Evolutionary conservation across 1,140 invertebrate species (phyloP).

Genomic region (Laupala kohalensis): DNA sequence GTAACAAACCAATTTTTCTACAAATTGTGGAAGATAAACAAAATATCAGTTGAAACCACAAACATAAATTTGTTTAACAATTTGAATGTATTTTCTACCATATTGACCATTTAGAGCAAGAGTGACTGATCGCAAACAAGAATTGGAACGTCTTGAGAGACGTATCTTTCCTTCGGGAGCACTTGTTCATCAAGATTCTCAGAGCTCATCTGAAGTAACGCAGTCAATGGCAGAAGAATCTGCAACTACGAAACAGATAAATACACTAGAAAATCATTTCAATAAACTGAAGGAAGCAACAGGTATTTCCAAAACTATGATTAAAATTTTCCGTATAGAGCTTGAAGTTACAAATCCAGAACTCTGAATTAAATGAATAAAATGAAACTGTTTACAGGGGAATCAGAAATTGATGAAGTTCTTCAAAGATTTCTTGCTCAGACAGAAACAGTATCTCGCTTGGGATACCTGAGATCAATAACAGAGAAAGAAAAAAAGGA

Average conservation of each 20-base stretch:
- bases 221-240: constrained; percentile 11
- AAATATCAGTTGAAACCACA: too few species aligned
- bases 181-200: constrained; percentile 17
- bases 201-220: constrained; percentile 9
- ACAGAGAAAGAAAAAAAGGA: constrained; percentile 57
- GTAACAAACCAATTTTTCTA: too few species aligned
- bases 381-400: constrained; percentile 32
- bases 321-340: too few species aligned
- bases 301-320: constrained; percentile 26
- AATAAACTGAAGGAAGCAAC: constrained; percentile 57
- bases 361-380: neutral
- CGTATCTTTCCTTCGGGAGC: constrained; percentile 46
- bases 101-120: constrained; percentile 40
- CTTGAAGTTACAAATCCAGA: neutral
- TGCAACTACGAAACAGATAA: neutral
- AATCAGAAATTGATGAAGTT: constrained; percentile 55
- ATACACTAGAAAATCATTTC: constrained; percentile 47
- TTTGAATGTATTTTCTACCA: too few species aligned
- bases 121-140: constrained; percentile 49
- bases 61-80: too few species aligned
- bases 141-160: constrained; percentile 55
- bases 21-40: too few species aligned
- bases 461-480: constrained; percentile 49
- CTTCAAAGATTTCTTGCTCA: constrained; percentile 57
- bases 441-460: constrained; percentile 48